These are phyloP conservation scores for Clarias macrocephalus DNA, from an alignment of 2,113 vertebrate species.

Conservation along the genomic window DNA sequence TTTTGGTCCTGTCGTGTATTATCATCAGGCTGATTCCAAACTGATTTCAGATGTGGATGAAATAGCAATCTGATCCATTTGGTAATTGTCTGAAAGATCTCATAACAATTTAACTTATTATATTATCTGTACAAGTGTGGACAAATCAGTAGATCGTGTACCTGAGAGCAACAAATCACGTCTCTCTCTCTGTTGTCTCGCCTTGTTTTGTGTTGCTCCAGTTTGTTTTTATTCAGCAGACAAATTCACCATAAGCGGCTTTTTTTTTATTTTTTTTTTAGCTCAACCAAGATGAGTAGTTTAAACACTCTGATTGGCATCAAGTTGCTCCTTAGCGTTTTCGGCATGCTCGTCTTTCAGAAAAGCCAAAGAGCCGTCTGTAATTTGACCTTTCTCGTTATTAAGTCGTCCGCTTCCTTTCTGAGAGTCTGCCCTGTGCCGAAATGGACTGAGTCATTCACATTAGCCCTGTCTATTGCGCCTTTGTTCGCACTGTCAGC, in stretches of 20 bases:
- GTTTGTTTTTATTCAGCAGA: background rate
- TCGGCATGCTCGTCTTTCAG: background rate
- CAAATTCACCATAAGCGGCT: background rate
- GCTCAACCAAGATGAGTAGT: background rate
- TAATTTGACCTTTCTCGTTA: background rate
- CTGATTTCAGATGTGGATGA: background rate
- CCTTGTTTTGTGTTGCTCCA: background rate
- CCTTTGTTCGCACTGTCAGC: conserved; percentile 25
- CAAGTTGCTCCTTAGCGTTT: background rate
- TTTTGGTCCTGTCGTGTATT: background rate
- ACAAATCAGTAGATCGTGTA: background rate
- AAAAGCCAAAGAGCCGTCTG: background rate
- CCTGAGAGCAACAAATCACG: background rate
- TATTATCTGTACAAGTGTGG: too few relatives aligned
- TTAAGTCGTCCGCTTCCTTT: background rate
- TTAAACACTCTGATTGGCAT: background rate
- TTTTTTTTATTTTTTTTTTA: background rate
- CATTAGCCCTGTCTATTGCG: background rate
- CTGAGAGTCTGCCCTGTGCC: background rate
- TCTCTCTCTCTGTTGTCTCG: background rate
- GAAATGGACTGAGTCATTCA: conserved; percentile 16
- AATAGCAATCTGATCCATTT: background rate
- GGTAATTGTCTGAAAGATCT: background rate
- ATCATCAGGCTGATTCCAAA: background rate
- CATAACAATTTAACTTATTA: background rate